Evolutionary conservation across 2,888 invertebrate species (phyloP), one percentile per base, ranked within the genome.

Genomic region (Ceraclea dissimilis): DNA sequence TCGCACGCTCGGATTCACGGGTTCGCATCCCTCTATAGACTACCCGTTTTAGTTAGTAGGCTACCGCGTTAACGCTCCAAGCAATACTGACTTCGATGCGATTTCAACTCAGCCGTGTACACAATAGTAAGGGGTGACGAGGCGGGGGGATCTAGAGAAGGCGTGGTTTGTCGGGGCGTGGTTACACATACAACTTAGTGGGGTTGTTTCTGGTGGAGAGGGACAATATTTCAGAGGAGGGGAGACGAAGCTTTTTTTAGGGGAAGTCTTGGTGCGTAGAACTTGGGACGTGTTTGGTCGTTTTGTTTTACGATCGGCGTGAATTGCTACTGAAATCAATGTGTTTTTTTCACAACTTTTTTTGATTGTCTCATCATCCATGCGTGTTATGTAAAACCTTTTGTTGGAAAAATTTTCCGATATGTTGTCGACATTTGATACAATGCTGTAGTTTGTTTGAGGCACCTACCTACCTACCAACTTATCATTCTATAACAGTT

Each of bases 91-190:
- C 73, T 71, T 69, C 73, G 76, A 75, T 76, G 76, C 77, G 76
- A 71, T 76, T 76, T 70, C 75, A 75, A 77, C 67, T 77, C 74
- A 77, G 73, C 76, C 77, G 77, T 76, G 72, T 76, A 76, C 76
- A 76, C 76, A 77, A 70, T 70, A 65, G 65, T 59, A 65, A 68
- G 72, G 76, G 47, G 60, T 59, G 60, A 54, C 49, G 75, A 72
- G 73, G 73, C 66, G 75, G 74, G 66, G 71, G 65, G 64, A 64
- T 58, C 63, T 62, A 62, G 51, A 64, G 64, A 66, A 67, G 69
- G 67, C 70, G 63, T 62, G 60, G 64, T 72, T 73, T 70, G 72
- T 71, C 71, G 66, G 65, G 72, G 70, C 73, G 71, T 72, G 67
- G 49, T 55, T 63, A 63, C 61, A 39, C 65, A 64, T 59, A 64